A percentile compares a stretch with the other conserved stretches of the same genome.
phyloP scores from a whole-genome alignment of 2,113 vertebrate species.

The Irena cyanogastra region DNA sequence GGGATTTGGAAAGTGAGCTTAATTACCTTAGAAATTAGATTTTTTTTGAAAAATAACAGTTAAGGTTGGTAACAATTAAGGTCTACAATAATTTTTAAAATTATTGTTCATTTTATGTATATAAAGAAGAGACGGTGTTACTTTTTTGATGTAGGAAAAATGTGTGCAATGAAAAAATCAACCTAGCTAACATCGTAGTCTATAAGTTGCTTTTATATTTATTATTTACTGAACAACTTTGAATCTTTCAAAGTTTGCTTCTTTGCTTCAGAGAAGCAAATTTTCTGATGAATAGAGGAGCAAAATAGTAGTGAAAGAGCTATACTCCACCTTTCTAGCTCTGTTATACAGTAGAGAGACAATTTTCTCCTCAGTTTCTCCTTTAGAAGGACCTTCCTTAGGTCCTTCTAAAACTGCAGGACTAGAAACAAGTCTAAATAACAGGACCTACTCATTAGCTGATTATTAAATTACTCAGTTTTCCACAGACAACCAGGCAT shows the following conservation, averaged over 20 bases:
- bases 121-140: neutral
- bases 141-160: neutral
- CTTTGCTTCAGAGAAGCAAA: neutral
- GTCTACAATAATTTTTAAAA: neutral
- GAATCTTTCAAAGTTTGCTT: no score
- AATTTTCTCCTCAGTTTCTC: neutral
- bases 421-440: neutral
- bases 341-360: neutral
- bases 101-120: neutral
- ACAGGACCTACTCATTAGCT: neutral
- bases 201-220: neutral
- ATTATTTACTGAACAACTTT: neutral
- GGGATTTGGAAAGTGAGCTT: neutral
- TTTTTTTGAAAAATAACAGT: neutral
- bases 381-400: no score
- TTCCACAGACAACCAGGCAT: neutral
- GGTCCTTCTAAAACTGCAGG: neutral
- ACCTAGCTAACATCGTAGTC: neutral
- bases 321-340: neutral
- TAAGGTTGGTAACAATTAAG: neutral
- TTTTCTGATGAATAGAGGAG: neutral
- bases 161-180: neutral
- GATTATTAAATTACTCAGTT: neutral
- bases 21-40: neutral
- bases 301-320: neutral